Percentiles rank a stretch among this genome's conserved stretches.
phyloP scores from a whole-genome alignment of 2,113 vertebrate species.

The Indicator maculatus region DNA sequence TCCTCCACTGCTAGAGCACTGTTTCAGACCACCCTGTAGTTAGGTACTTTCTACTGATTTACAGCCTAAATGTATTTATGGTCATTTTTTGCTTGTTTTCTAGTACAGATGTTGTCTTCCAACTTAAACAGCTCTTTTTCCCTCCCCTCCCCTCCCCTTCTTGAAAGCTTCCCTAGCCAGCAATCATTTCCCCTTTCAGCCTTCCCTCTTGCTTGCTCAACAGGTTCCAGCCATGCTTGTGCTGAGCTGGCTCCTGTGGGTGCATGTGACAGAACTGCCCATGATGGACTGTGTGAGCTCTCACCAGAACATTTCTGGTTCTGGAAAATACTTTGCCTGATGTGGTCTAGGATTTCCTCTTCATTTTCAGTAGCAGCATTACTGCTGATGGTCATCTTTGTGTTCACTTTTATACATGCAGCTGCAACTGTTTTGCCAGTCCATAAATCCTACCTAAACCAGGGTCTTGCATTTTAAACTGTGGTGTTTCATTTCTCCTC shows the following conservation, averaged over 20 bases:
- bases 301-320: neutral
- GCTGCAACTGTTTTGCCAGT: neutral
- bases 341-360: neutral
- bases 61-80: neutral
- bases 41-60: neutral
- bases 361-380: neutral
- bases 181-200: neutral
- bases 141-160: neutral
- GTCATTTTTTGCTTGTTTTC: neutral
- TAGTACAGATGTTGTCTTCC: neutral
- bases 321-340: neutral
- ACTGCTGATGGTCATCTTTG: neutral
- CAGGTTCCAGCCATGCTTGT: neutral
- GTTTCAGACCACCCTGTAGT: neutral
- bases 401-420: neutral
- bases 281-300: accelerated
- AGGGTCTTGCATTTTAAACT: neutral
- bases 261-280: neutral
- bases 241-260: neutral
- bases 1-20: neutral
- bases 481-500: neutral
- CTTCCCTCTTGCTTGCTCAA: neutral
- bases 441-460: neutral
- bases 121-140: neutral
- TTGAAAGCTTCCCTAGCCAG: neutral